A percentile compares a stretch with the other conserved stretches of the same genome.
Evolutionary conservation across 37 sponge, comb jelly and placozoan species (phyloP).

Genomic region (Beroe ovata): DNA sequence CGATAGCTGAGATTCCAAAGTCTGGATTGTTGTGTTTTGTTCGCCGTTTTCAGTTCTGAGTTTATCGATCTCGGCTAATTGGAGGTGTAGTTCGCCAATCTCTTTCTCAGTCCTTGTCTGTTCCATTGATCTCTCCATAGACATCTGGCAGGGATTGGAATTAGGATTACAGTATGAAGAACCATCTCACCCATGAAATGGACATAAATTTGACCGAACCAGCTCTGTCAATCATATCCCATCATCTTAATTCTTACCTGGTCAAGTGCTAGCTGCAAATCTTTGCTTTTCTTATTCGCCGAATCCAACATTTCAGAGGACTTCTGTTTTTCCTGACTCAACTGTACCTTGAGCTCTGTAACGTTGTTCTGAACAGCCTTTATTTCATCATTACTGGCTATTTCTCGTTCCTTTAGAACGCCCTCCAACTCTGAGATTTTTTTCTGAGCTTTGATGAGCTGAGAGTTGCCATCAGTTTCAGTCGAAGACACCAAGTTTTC

Average conservation of each 20-base stretch:
- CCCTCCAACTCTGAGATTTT: constrained; percentile 53
- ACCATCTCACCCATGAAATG: too few relatives aligned
- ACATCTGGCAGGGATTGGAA: too few relatives aligned
- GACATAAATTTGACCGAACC: too few relatives aligned
- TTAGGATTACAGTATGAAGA: too few relatives aligned
- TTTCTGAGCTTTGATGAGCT: constrained; percentile 38
- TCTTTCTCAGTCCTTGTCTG: constrained; percentile 8
- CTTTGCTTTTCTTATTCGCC: constrained; percentile 10
- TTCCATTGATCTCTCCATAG: constrained; percentile 36
- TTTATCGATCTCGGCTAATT: constrained; percentile 18
- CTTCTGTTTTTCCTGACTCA: constrained; percentile 11
- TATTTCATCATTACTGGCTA: neutral
- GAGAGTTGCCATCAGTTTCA: neutral
- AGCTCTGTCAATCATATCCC: too few relatives aligned
- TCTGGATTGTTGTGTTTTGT: neutral
- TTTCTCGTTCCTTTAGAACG: constrained; percentile 5
- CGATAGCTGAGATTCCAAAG: constrained; percentile 3
- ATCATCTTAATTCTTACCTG: too few relatives aligned
- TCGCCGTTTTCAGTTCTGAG: neutral
- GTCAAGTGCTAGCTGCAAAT: neutral
- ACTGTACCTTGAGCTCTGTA: constrained; percentile 16
- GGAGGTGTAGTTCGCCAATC: constrained; percentile 7
- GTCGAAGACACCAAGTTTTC: constrained; percentile 44
- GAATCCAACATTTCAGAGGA: neutral
- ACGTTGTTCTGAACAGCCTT: constrained; percentile 11